Conservation (phyloP, 2,888 invertebrate species). For the Rutpela maculata region DNA sequence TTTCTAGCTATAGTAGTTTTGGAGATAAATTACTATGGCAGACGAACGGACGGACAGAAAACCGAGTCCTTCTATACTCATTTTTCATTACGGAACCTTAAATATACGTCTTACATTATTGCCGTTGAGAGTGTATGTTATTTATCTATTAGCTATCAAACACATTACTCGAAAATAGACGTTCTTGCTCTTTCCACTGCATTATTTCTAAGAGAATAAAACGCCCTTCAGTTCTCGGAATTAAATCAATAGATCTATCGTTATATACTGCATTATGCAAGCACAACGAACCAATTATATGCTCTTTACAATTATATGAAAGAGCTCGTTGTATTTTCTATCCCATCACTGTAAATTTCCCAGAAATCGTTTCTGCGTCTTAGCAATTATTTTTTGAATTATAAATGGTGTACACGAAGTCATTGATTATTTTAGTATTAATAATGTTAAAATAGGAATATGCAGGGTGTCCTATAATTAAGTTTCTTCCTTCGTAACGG, state of each 20-base stretch:
- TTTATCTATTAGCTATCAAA: neutral
- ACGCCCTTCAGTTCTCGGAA: conserved; percentile 25
- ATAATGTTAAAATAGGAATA: too few species aligned
- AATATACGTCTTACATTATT: neutral
- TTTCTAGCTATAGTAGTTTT: too few species aligned
- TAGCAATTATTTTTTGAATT: neutral
- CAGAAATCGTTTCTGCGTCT: neutral
- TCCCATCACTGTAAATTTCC: conserved; percentile 12
- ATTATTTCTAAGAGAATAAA: conserved; percentile 21
- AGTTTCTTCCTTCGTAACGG: too few species aligned
- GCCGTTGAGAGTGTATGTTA: neutral
- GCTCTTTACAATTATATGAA: conserved; percentile 19
- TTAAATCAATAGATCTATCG: conserved; percentile 32
- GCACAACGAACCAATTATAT: conserved; percentile 17
- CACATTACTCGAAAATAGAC: neutral
- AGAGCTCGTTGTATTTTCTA: conserved; percentile 3
- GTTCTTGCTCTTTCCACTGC: conserved; percentile 1
- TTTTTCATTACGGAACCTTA: too few species aligned
- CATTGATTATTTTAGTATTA: neutral
- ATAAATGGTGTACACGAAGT: neutral
- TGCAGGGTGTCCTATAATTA: too few species aligned
- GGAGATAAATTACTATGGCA: too few species aligned
- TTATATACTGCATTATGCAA: conserved; percentile 35
- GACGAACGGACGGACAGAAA: too few species aligned
- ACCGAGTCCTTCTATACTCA: too few species aligned